Evolutionary conservation across 2,888 invertebrate species (phyloP).

Genomic region (Agonopterix alstromeriana): DNA sequence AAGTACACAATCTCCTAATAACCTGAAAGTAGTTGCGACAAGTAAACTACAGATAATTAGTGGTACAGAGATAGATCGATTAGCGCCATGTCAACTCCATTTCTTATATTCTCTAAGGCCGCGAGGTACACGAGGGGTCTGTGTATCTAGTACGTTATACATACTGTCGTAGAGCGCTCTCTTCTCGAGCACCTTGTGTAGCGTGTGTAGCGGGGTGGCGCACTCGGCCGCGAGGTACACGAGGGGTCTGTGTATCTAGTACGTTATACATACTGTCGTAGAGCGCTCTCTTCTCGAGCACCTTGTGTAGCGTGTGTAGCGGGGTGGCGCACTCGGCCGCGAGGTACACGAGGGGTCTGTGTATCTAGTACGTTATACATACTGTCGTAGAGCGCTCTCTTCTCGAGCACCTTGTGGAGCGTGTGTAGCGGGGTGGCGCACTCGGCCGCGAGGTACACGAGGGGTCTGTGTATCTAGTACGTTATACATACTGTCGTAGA

Average conservation of each 20-base stretch:
- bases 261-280: constrained; percentile 50
- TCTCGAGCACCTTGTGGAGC: constrained; percentile 56
- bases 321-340: constrained; percentile 80
- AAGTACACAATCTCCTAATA: too few species aligned
- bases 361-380: constrained; percentile 72
- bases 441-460: constrained; percentile 73
- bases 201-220: constrained; percentile 80
- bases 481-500: constrained; percentile 42
- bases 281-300: constrained; percentile 36
- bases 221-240: constrained; percentile 77
- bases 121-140: too few species aligned
- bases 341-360: constrained; percentile 53
- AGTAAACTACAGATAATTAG: too few species aligned
- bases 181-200: constrained; percentile 55
- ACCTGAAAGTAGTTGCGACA: too few species aligned
- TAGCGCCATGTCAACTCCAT: too few species aligned
- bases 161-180: constrained; percentile 33
- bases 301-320: constrained; percentile 74
- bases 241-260: constrained; percentile 66
- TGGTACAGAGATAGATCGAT: too few species aligned
- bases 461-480: constrained; percentile 70
- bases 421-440: constrained; percentile 81
- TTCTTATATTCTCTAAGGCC: too few species aligned
- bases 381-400: constrained; percentile 36
- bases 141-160: constrained; percentile 73